Base-by-base conservation (phyloP, 1,140 invertebrate genomes). In the Procambarus clarkii region DNA sequence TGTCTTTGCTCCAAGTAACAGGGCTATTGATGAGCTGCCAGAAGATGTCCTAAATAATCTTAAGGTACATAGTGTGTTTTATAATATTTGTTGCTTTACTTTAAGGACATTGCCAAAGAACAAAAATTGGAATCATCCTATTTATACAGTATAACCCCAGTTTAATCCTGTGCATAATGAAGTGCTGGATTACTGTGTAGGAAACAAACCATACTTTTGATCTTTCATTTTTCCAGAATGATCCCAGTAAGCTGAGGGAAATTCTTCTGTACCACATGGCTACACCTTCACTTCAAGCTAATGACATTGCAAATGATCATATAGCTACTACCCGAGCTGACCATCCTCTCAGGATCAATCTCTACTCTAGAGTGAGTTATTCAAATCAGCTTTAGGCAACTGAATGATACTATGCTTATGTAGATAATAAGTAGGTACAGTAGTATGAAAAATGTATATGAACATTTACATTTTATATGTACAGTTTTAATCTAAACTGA, bases 241-340 rank as follows among this genome's bases (percentile, higher is more conserved):
- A 95, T 87, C 87, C 94, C 45, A 94, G 94, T 82, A 95, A 95
- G 93, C 93, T 96, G 50, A 93, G 94, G 50, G 95, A 95, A 24
- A 94, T 96, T 85, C 94, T 96, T 0, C 94, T 94, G 60, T 96
- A 96, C 93, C 96, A 97, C 88, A 94, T 96, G 45, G 94, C 95
- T n/a, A 94, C 95, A 64, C 95, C 95, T 15, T 86, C 92, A 21
- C 85, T 93, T 0, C 82, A 86, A 21, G 88, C 89, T 9, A 60
- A 80, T 3, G 95, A 95, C 93, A 94, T 95, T 18, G 94, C 95
- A 88, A 95, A 95, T 7, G 95, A 95, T 86, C 94, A 95, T 87
- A 94, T 96, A 87, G 94, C 95, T 48, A 96, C 96, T 21, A 92
- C 93, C 0, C 83, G 84, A 1, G 81, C 91, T 84, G 89, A 90